Base-by-base conservation (phyloP, 2,888 invertebrate species). In the Pediacus dermestoides region DNA sequence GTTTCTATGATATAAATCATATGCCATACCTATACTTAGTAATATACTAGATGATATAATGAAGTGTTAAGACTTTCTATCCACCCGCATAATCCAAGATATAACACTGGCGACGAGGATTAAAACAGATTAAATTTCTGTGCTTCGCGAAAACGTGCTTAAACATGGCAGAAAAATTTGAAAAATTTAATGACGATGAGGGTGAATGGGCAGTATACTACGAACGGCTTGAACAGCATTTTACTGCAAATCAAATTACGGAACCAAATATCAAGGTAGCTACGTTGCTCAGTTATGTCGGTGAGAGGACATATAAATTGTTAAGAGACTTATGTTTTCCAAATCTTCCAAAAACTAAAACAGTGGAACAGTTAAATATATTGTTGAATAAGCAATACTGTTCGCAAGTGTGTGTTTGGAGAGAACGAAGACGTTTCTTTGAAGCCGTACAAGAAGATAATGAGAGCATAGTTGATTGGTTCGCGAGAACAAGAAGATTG, bases 271-370 rank as follows among this genome's bases (percentile, higher is more conserved):
- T 11, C 15, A 39, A 39, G 16, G 15, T 32, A 4, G 39, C 39
- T n/a, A 34, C 21, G 10, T 28, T 39, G 14, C 14, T 34, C 12
- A 39, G 33, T 28, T 16, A 12, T 2, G 13, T 33, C 7, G 33
- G 33, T 11, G 11, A 7, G 4, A 12, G 22, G 4, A 18, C 42
- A 10, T 42, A 38, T 34, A 42, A 39, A 38, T 27, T 39, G 11
- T 30, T 39, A 16, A 13, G 23, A n/a, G 32, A 39, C 31, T 32
- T 38, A 37, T 42, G 33, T 27, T 22, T 37, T 11, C 37, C 42
- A 11, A 26, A 10, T 7, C 4, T 23, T 16, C 42, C 37, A 7
- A 13, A 31, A 30, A 12, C 22, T 13, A 21, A 26, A 27, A 10
- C 27, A 9, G 37, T 25, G 22, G 25, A 30, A 26, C 21, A 42